These are phyloP conservation scores for Panopea generosa DNA, from an alignment of 2,888 invertebrate genomes.

Conservation along the genomic window DNA sequence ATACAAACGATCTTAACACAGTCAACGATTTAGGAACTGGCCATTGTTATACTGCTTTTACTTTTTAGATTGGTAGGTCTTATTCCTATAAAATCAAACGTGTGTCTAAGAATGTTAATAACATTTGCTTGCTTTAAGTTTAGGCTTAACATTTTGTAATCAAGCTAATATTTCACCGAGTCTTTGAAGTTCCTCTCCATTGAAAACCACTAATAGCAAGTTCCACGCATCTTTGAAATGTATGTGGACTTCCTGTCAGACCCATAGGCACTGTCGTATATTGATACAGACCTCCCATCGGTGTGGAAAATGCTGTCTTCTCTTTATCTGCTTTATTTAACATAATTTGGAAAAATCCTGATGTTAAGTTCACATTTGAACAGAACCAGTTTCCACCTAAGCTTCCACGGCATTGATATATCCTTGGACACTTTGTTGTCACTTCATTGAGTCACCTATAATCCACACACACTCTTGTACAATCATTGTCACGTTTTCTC, in stretches of 20 bases:
- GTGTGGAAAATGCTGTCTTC: slow-evolving; percentile 21
- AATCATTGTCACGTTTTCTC: slow-evolving; percentile 38
- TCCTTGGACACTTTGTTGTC: slow-evolving; percentile 30
- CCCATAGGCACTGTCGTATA: background rate
- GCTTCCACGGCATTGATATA: slow-evolving; percentile 41
- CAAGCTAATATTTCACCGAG: slow-evolving; percentile 54
- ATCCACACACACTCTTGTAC: slow-evolving; percentile 44
- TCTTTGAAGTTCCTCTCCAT: slow-evolving; percentile 43
- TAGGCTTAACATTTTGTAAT: slow-evolving; percentile 34
- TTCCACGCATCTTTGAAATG: slow-evolving; percentile 31
- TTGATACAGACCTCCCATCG: slow-evolving; percentile 14
- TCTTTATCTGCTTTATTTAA: slow-evolving; percentile 20
- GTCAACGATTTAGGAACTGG: slow-evolving; percentile 18
- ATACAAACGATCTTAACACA: slow-evolving; percentile 34
- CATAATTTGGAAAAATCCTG: slow-evolving; percentile 29
- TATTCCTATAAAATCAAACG: slow-evolving; percentile 36
- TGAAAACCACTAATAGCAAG: slow-evolving; percentile 24
- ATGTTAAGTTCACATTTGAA: slow-evolving; percentile 18
- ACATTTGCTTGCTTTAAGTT: slow-evolving; percentile 53
- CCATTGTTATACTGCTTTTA: slow-evolving; percentile 33
- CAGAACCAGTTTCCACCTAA: slow-evolving; percentile 22
- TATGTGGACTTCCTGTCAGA: no score
- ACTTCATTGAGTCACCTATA: slow-evolving; percentile 44
- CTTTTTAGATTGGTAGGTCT: slow-evolving; percentile 36
- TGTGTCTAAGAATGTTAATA: slow-evolving; percentile 52